phyloP scores from a whole-genome alignment of 2,113 vertebrate genomes.

The Asarcornis scutulata region DNA sequence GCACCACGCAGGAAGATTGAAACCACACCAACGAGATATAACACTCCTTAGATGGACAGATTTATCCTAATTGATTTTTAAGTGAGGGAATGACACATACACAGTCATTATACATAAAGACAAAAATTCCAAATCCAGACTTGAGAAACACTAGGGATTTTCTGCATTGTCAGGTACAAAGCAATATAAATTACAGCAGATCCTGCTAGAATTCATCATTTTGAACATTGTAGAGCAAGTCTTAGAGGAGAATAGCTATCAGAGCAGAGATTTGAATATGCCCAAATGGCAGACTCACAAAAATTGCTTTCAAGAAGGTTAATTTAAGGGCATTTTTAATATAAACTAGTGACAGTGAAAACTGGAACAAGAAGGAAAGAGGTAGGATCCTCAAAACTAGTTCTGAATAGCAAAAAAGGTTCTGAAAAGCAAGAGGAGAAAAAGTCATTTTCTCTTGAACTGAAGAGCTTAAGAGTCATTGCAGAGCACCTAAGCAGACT shows the following conservation, averaged over 20 bases:
- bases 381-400: neutral
- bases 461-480: neutral
- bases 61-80: slow-evolving; percentile 15
- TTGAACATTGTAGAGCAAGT: neutral
- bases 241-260: neutral
- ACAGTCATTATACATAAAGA: neutral
- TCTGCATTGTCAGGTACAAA: slow-evolving; percentile 22
- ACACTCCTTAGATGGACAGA: neutral
- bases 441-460: neutral
- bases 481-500: neutral
- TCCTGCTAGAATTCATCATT: neutral
- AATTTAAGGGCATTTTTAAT: neutral
- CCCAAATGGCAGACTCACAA: neutral
- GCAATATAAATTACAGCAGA: slow-evolving; percentile 47
- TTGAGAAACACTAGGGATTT: neutral
- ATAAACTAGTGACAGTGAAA: neutral
- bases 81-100: slow-evolving; percentile 30
- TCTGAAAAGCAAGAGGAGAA: neutral
- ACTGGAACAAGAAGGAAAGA: neutral
- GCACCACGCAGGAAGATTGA: neutral
- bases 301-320: neutral
- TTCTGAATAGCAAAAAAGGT: neutral
- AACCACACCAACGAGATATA: neutral
- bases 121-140: slow-evolving; percentile 27
- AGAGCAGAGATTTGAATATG: neutral